Evolutionary conservation across 2,888 invertebrate genomes (phyloP).

Genomic region (Rugalucina vietnamica): DNA sequence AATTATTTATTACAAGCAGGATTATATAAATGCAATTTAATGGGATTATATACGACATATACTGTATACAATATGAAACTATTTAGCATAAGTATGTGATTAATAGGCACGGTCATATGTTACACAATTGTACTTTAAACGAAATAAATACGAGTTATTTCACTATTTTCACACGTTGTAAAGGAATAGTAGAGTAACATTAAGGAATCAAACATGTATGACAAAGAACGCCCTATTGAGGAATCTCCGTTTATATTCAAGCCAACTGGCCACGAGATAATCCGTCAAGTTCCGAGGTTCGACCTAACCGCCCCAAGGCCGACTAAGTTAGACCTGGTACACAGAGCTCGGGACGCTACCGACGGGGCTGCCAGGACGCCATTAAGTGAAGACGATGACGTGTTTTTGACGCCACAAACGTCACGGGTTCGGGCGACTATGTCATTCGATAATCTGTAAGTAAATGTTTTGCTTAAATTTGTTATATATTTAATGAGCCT

Average conservation of each 20-base stretch:
- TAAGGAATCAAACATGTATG: too few species aligned
- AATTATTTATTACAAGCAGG: too few species aligned
- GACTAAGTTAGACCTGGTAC: too few species aligned
- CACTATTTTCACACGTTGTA: too few species aligned
- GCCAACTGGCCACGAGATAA: not conserved
- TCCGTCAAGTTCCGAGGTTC: conserved; percentile 4
- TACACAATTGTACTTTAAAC: too few species aligned
- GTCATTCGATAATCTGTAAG: not conserved
- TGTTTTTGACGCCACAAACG: not conserved
- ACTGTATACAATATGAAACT: too few species aligned
- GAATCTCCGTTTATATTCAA: not conserved
- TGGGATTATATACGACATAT: too few species aligned
- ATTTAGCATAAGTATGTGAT: too few species aligned
- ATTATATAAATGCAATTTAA: too few species aligned
- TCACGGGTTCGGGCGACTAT: not conserved
- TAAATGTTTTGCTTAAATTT: not conserved
- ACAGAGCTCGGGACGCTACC: not conserved
- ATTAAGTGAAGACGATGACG: not conserved
- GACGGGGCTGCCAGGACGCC: not conserved
- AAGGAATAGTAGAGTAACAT: too few species aligned
- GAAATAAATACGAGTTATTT: too few species aligned
- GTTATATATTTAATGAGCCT: not conserved
- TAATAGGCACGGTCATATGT: too few species aligned
- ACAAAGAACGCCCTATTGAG: not conserved
- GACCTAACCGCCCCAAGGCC: not conserved